A percentile compares a stretch with the other conserved stretches of the same genome.
phyloP scores from a whole-genome alignment of 2,888 invertebrate genomes.

The Callosobruchus maculatus region DNA sequence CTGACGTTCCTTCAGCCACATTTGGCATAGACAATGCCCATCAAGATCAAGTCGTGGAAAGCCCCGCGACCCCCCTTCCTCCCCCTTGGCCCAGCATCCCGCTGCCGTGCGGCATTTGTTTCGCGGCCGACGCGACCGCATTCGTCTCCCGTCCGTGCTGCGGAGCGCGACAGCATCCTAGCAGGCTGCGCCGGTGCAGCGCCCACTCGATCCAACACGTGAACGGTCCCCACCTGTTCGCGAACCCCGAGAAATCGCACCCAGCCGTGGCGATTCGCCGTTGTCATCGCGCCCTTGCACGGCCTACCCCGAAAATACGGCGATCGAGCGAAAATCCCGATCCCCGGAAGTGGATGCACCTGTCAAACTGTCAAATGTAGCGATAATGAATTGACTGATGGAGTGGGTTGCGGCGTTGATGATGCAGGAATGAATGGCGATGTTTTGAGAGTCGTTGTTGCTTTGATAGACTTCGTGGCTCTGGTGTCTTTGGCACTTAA shows the following conservation, averaged over 20 bases:
- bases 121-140: background rate
- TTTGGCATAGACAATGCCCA: background rate
- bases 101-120: background rate
- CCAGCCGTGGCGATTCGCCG: background rate
- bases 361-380: background rate
- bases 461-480: too few species aligned
- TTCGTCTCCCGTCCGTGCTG: background rate
- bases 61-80: background rate
- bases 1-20: background rate
- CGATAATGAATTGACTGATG: background rate
- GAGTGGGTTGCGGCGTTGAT: background rate
- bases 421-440: background rate
- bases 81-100: background rate
- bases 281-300: background rate
- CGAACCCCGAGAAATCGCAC: background rate
- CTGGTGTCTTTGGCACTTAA: too few species aligned
- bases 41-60: background rate
- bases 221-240: background rate
- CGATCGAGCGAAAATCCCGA: background rate
- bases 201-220: background rate
- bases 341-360: background rate
- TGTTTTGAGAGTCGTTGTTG: background rate
- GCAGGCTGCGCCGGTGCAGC: background rate
- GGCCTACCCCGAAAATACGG: background rate
- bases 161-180: background rate